Conservation (phyloP, 2,113 vertebrate genomes). For the Syngnathus typhle region DNA sequence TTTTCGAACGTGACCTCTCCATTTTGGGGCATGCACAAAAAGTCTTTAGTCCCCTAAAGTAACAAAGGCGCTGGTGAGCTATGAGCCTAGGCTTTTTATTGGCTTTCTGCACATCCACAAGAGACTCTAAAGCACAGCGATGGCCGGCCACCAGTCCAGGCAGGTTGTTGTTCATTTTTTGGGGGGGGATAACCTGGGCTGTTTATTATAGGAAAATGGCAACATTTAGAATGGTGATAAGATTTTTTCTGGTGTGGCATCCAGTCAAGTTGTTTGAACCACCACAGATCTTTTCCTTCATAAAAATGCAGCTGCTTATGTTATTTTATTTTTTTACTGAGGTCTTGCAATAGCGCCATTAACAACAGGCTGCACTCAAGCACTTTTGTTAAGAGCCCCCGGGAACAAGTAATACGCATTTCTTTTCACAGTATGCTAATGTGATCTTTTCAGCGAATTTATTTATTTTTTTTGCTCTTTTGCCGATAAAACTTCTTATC, state of each 20-base stretch:
- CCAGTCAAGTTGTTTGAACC: too few relatives aligned
- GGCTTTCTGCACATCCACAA: not conserved
- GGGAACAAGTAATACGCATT: slow-evolving; percentile 23
- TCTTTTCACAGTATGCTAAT: slow-evolving; percentile 45
- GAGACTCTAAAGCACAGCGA: not conserved
- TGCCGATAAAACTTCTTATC: slow-evolving; percentile 37
- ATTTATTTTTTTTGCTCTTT: slow-evolving; percentile 11
- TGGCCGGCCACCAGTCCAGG: not conserved
- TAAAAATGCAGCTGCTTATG: not conserved
- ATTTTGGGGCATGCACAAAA: not conserved
- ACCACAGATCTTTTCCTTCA: not conserved
- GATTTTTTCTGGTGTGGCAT: too few relatives aligned
- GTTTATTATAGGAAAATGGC: too few relatives aligned
- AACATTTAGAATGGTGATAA: too few relatives aligned
- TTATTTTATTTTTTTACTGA: not conserved
- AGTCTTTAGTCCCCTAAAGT: not conserved
- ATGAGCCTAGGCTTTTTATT: not conserved
- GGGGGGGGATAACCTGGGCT: not conserved
- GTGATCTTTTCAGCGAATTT: slow-evolving; percentile 26
- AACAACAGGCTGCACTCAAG: not conserved
- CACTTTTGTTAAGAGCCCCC: slow-evolving; percentile 22
- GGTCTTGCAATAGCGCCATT: not conserved
- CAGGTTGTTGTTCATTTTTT: not conserved
- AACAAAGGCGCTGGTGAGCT: not conserved
- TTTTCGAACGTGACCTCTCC: not conserved